These are phyloP conservation scores for Sebastes paucispinis DNA, from an alignment of 2,797 vertebrate genomes.

Conservation along the genomic window DNA sequence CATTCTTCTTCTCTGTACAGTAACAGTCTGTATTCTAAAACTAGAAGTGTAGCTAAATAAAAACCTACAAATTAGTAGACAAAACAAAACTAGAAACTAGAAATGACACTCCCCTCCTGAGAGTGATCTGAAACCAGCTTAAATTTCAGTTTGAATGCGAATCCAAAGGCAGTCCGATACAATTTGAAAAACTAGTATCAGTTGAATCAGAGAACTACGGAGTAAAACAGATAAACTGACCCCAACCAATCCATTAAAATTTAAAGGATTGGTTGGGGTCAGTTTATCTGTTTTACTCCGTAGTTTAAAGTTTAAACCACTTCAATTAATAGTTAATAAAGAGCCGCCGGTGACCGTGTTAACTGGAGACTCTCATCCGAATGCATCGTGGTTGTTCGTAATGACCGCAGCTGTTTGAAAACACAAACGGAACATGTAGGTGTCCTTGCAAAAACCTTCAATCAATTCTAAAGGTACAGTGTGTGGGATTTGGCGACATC, in stretches of 20 bases:
- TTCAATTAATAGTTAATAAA: neutral
- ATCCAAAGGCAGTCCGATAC: neutral
- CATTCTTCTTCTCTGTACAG: neutral
- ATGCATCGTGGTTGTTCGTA: neutral
- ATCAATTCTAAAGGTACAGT: neutral
- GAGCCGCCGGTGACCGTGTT: no score
- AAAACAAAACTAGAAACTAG: neutral
- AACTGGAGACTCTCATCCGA: no score
- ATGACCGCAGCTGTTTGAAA: neutral
- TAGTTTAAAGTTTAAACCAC: neutral
- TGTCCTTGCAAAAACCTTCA: neutral
- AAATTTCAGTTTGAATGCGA: neutral
- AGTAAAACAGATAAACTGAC: neutral
- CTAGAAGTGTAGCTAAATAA: neutral
- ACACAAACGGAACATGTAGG: neutral
- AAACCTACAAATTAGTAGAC: neutral
- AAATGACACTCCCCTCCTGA: neutral
- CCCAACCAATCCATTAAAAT: neutral
- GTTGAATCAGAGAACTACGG: neutral
- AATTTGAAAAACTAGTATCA: neutral
- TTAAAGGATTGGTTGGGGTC: no score
- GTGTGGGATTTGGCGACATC: no score
- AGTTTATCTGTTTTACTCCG: no score
- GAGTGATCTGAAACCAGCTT: neutral
- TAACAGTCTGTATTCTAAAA: neutral